Percentiles rank a stretch among this genome's conserved stretches.
These are phyloP conservation scores for Atta cephalotes DNA, from an alignment of 1,140 invertebrate genomes.

Conservation along the genomic window DNA sequence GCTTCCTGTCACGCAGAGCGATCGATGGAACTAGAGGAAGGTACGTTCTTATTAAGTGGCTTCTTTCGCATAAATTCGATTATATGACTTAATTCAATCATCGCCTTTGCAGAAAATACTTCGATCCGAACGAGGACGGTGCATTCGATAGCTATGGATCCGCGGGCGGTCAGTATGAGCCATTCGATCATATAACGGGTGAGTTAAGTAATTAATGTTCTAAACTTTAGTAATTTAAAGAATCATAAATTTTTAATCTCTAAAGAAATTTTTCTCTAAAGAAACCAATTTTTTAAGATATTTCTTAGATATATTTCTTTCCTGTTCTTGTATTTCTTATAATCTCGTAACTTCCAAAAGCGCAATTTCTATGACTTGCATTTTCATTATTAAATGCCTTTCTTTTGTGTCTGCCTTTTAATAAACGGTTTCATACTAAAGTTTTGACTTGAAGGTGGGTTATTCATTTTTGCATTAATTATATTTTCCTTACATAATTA, in stretches of 20 bases:
- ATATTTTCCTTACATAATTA: neutral
- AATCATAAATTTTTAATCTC: neutral
- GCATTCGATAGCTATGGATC: constrained; percentile 82
- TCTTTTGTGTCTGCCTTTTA: neutral
- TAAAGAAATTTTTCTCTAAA: neutral
- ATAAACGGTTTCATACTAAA: neutral
- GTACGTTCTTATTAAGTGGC: constrained; percentile 66
- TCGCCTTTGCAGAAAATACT: constrained; percentile 80
- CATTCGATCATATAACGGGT: constrained; percentile 80
- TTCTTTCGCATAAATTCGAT: constrained; percentile 22
- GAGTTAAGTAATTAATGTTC: constrained; percentile 30
- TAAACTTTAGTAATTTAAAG: neutral
- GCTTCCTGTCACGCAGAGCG: constrained; percentile 81
- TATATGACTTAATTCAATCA: constrained; percentile 26
- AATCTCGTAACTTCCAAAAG: neutral
- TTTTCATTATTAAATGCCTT: neutral
- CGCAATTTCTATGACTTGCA: neutral
- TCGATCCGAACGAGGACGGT: constrained; percentile 82
- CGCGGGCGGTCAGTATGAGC: constrained; percentile 80
- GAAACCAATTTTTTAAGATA: neutral
- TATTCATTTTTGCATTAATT: constrained; percentile 40
- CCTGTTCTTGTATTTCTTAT: neutral
- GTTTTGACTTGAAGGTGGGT: neutral
- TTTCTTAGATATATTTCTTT: neutral
- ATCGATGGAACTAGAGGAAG: constrained; percentile 85